Evolutionary conservation across 2,113 vertebrate genomes (phyloP), one percentile per base, ranked within the genome.

Genomic region (Tachysurus fulvidraco): DNA sequence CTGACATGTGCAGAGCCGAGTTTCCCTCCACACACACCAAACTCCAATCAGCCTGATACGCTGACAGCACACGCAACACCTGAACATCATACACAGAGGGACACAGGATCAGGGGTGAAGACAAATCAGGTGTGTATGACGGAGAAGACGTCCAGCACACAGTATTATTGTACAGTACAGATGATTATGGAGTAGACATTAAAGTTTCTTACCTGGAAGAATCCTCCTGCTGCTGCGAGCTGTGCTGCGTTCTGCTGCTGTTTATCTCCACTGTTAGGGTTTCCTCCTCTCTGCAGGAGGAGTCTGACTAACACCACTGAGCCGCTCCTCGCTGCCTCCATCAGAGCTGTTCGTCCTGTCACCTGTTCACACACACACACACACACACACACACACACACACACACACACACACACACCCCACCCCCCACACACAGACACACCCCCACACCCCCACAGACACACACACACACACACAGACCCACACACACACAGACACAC

Each of bases 161-260:
- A 1, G 36, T 36, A 50, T 50, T 5, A 50, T 50, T 50, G 8
- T 50, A 50, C 5, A 50, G 5, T 2, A 50, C 2, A 50, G 46
- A 50, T 50, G 46, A 2, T 9, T 50, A 50, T 50, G 8, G 46
- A 50, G 46, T 50, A 14, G 4, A 6, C 41, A 50, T 74, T 25
- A n/a, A 14, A 50, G 50, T 83, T 25, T 88, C 78, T 62, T 54
- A 96, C 96, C 94, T 97, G 93, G 54, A 97, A 94, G 90, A 92
- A 95, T 76, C 96, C 96, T 87, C 95, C 95, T 90, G 93, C 94
- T 86, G 96, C 96, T 54, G 96, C 96, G 23, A 96, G 96, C 90
- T 97, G 96, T 6, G 94, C 95, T 23, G 96, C 95, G 0, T 92
- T 92, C 77, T 92, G 92, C 83, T 95, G 94, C 1, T 96, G 93